These are phyloP conservation scores for Phyllotreta striolata DNA, from an alignment of 2,888 invertebrate genomes.

Conservation along the genomic window DNA sequence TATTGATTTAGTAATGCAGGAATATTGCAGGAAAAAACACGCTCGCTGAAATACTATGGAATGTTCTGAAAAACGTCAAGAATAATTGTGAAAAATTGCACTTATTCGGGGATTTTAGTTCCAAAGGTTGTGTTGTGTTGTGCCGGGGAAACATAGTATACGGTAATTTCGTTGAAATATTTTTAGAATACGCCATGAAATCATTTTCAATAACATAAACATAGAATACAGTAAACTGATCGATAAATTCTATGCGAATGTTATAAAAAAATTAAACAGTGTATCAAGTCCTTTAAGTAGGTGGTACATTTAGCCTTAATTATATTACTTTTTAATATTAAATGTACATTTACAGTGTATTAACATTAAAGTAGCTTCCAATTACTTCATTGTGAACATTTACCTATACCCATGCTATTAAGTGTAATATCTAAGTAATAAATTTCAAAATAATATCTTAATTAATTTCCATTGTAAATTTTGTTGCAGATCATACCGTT, in stretches of 20 bases:
- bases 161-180: constrained; percentile 11
- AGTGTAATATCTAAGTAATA: neutral
- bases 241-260: constrained; percentile 20
- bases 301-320: neutral
- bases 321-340: neutral
- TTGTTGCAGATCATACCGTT: constrained; percentile 29
- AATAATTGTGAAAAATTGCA: constrained; percentile 16
- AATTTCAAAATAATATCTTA: neutral
- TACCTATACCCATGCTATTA: neutral
- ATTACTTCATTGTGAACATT: neutral
- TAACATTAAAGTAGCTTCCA: no score
- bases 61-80: constrained; percentile 22
- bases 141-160: constrained; percentile 10
- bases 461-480: neutral
- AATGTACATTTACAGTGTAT: no score
- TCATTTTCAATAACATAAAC: neutral
- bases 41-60: constrained; percentile 28
- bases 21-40: constrained; percentile 43
- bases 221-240: constrained; percentile 15
- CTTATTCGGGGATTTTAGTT: constrained; percentile 16
- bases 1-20: constrained; percentile 46
- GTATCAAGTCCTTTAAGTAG: neutral
- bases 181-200: neutral
- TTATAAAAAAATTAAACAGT: neutral
- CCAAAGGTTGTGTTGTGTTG: constrained; percentile 15